A percentile compares a stretch with the other conserved stretches of the same genome.
These are phyloP conservation scores for Meandrusa payeni DNA, from an alignment of 2,888 invertebrate genomes.

Conservation along the genomic window DNA sequence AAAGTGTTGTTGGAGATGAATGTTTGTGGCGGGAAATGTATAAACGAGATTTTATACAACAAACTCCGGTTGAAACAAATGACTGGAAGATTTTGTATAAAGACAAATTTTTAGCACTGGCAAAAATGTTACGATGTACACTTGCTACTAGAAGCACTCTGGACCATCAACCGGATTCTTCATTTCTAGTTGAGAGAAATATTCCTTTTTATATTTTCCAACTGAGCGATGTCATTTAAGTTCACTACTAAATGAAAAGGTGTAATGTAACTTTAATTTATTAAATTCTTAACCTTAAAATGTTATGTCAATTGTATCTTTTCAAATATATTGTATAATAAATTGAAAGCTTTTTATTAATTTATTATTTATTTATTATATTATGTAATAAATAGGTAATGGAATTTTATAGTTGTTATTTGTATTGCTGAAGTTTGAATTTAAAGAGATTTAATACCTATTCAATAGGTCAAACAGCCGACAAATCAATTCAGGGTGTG, in stretches of 20 bases:
- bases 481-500: slow-evolving; percentile 53
- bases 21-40: slow-evolving; percentile 59
- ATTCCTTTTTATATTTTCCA: slow-evolving; percentile 13
- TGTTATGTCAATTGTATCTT: no score
- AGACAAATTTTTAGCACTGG: slow-evolving; percentile 38
- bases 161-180: slow-evolving; percentile 4
- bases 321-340: no score
- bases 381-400: no score
- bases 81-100: slow-evolving; percentile 56
- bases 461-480: slow-evolving; percentile 60
- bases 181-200: slow-evolving; percentile 12
- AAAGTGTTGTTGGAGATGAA: slow-evolving; percentile 45
- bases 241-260: no score
- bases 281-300: no score
- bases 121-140: slow-evolving; percentile 26
- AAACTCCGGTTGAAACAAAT: slow-evolving; percentile 29
- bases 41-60: slow-evolving; percentile 51
- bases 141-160: slow-evolving; percentile 6
- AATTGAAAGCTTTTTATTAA: no score
- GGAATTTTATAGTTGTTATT: no score
- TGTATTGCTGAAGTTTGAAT: no score
- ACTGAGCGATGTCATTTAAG: slow-evolving; percentile 15
- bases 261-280: no score
- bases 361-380: no score
- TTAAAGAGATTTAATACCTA: slow-evolving; percentile 31